Base-by-base conservation (phyloP, 2,888 invertebrate genomes). In the Pinctada fucata region DNA sequence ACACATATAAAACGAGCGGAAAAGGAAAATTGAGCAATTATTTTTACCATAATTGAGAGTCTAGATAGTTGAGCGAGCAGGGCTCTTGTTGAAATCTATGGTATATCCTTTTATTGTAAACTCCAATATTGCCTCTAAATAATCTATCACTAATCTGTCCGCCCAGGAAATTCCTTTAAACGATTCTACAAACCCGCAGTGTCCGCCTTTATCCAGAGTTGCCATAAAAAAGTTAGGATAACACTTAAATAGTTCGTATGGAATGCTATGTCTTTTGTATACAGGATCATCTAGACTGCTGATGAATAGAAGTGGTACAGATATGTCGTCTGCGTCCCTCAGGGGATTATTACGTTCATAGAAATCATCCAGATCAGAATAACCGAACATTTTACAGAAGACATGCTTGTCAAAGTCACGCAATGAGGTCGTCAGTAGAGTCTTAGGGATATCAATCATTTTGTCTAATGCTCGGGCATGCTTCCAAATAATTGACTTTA, bases 291-390 rank as follows among this genome's bases (percentile, higher is more conserved):
- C 91, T 66, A 84, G 58, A 75, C 88, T 88, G 72, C 85, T 88
- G n/a, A 91, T 84, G 79, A 88, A 90, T 78, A 91, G 80, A 51
- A 90, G 70, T 6, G 91, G 91, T 3, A 88, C 85, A 4, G 90
- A 84, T 68, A 91, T 88, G 70, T 91, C 90, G 76, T 91, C 90
- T 0, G 88, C 87, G 67, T 91, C 90, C 31, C 91, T 72, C 52
- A 90, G 79, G 1, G 91, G 91, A 63, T 90, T 87, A 77, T 90
- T 90, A 71, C 84, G 83, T 50, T 90, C 90, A 90, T 91, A 91
- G 80, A 88, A 91, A 51, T 88, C 87, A 2, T 88, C 87, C n/a
- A 86, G 77, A 71, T 81, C 81, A 13, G 72, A 51, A 78, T 78
- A 85, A 2, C 83, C 87, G 52, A 86, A 83, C 68, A 86, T 66